Percentiles rank a stretch among this genome's conserved stretches.
Evolutionary conservation across 2,797 vertebrate genomes (phyloP).

Genomic region (Gadopsis bispinosus): DNA sequence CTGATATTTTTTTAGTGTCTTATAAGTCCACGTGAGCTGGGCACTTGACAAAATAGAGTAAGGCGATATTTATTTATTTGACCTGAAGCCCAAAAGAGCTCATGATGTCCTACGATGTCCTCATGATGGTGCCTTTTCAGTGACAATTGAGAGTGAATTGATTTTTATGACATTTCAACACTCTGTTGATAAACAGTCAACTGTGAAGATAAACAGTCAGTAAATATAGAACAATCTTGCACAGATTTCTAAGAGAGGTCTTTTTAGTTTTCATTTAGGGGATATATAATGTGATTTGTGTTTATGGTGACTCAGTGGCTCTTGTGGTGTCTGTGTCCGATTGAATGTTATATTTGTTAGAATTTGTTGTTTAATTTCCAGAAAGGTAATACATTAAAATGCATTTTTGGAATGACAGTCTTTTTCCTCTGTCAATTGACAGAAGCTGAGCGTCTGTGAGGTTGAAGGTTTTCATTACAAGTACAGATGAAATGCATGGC

Average conservation of each 20-base stretch:
- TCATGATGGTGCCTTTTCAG: neutral
- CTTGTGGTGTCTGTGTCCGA: neutral
- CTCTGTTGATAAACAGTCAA: neutral
- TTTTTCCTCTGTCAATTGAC: too few relatives aligned
- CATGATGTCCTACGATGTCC: neutral
- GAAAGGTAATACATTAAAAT: neutral
- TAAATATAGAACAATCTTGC: conserved; percentile 1
- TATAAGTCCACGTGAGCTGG: neutral
- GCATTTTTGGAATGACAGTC: neutral
- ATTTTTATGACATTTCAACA: neutral
- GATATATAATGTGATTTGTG: conserved; percentile 23
- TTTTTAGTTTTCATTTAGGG: neutral
- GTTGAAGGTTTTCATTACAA: conserved; percentile 16
- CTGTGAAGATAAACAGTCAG: neutral
- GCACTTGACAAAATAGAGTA: neutral
- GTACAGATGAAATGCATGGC: neutral
- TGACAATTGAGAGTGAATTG: neutral
- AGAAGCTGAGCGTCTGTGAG: neutral
- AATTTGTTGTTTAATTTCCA: conserved; percentile 11
- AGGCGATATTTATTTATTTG: neutral
- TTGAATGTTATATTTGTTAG: neutral
- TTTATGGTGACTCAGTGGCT: neutral
- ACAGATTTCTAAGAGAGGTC: conserved; percentile 12
- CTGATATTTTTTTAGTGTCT: neutral
- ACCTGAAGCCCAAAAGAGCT: neutral